Conservation (phyloP, 2,888 invertebrate species). For the Caenorhabditis becei region DNA sequence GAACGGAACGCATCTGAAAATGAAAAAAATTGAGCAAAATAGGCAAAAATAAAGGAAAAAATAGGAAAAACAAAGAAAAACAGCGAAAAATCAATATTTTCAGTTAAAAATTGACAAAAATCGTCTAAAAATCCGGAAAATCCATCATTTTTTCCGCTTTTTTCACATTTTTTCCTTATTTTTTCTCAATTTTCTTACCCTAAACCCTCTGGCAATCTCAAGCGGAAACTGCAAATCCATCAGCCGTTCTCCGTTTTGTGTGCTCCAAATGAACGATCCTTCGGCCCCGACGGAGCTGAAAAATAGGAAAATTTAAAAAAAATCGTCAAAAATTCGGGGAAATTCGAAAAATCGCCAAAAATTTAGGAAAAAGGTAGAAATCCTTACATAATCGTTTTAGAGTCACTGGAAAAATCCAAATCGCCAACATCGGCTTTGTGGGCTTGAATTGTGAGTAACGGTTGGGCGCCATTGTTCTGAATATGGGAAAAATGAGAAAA, state of each 20-base stretch:
- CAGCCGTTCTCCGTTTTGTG: constrained; percentile 66
- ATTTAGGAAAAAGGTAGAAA: not conserved
- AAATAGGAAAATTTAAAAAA: too few relatives aligned
- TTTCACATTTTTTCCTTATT: not conserved
- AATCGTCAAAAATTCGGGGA: too few relatives aligned
- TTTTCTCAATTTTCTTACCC: constrained; percentile 34
- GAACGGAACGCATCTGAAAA: constrained; percentile 73
- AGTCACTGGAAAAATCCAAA: constrained; percentile 70
- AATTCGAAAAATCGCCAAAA: not conserved
- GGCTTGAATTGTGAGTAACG: constrained; percentile 62
- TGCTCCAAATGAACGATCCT: constrained; percentile 70
- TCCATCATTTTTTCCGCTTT: not conserved
- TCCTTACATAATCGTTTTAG: constrained; percentile 56
- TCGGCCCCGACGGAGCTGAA: constrained; percentile 67
- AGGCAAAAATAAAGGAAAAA: not conserved
- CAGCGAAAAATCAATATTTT: not conserved
- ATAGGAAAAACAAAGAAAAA: not conserved
- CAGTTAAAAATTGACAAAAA: not conserved
- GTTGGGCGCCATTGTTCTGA: constrained; percentile 52
- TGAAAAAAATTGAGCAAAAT: not conserved
- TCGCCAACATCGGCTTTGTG: constrained; percentile 71
- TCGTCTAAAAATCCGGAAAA: constrained; percentile 15
- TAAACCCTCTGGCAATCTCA: constrained; percentile 65
- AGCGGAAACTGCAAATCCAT: constrained; percentile 64
- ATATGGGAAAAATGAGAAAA: too few relatives aligned